phyloP scores from a whole-genome alignment of 2,888 invertebrate species.

The Calameuta filiformis region DNA sequence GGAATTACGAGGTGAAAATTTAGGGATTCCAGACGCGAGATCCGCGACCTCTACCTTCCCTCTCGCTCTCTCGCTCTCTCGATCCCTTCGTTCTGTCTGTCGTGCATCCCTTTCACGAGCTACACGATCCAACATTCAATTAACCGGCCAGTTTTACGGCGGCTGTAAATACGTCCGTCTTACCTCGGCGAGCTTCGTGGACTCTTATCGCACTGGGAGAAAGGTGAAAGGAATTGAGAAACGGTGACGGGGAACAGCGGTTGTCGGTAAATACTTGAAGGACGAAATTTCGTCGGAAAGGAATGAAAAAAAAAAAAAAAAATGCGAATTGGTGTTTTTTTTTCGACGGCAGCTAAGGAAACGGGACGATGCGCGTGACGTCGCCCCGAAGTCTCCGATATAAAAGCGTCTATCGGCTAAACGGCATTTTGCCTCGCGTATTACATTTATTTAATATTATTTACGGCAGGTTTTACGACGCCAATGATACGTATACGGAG shows the following conservation, averaged over 20 bases:
- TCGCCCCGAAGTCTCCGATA: not conserved
- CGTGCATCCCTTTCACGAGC: not conserved
- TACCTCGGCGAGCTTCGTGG: constrained; percentile 6
- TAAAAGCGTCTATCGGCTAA: constrained; percentile 42
- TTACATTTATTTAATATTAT: constrained; percentile 66
- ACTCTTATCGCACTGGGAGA: not conserved
- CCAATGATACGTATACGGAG: constrained; percentile 63
- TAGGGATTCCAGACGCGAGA: constrained; percentile 11
- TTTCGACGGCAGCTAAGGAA: not conserved
- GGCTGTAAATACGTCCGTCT: constrained; percentile 41
- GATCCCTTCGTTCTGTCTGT: no score
- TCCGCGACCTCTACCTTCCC: constrained; percentile 10
- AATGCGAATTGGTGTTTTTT: not conserved
- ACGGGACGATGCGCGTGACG: not conserved
- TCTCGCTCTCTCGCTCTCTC: constrained; percentile 16
- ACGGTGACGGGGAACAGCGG: not conserved
- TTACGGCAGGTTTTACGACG: constrained; percentile 63
- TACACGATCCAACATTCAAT: constrained; percentile 39
- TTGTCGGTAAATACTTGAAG: not conserved
- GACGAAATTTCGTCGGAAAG: not conserved
- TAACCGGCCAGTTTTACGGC: constrained; percentile 42
- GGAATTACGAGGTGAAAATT: constrained; percentile 14
- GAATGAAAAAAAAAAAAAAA: not conserved
- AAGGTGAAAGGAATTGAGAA: not conserved
- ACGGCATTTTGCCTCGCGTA: constrained; percentile 59